phyloP scores from a whole-genome alignment of 2,113 vertebrate genomes.

The Ondatra zibethicus region DNA sequence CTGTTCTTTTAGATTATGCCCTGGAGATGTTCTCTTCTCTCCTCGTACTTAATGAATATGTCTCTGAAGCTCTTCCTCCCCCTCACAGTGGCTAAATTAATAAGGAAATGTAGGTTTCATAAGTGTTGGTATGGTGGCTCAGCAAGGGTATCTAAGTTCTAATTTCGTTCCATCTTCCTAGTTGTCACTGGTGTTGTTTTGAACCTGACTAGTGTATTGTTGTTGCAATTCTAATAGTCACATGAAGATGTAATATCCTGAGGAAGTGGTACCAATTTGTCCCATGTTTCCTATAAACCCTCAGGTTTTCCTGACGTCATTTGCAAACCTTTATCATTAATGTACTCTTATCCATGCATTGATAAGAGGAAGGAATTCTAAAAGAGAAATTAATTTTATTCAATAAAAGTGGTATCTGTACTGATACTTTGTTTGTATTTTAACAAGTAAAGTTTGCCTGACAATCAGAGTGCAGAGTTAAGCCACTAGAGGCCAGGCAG shows the following conservation, averaged over 20 bases:
- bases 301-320: not conserved
- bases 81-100: not conserved
- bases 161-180: not conserved
- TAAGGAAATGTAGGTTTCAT: not conserved
- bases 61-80: not conserved
- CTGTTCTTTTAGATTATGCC: not conserved
- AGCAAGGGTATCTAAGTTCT: not conserved
- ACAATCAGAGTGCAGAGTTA: too few relatives aligned
- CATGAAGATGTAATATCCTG: not conserved
- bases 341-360: not conserved
- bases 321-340: conserved; percentile 17
- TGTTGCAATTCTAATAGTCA: not conserved
- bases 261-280: not conserved
- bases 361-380: not conserved
- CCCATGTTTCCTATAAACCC: not conserved
- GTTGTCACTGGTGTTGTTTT: not conserved
- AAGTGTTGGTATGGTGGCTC: not conserved
- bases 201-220: not conserved
- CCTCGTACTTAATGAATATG: not conserved
- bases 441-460: too few relatives aligned
- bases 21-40: not conserved
- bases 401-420: not conserved
- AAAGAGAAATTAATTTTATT: not conserved
- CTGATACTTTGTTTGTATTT: not conserved
- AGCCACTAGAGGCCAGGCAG: too few relatives aligned